These are phyloP conservation scores for Eunapius fragilis DNA, from an alignment of 37 sponge, comb jelly and placozoan genomes.

Conservation along the genomic window DNA sequence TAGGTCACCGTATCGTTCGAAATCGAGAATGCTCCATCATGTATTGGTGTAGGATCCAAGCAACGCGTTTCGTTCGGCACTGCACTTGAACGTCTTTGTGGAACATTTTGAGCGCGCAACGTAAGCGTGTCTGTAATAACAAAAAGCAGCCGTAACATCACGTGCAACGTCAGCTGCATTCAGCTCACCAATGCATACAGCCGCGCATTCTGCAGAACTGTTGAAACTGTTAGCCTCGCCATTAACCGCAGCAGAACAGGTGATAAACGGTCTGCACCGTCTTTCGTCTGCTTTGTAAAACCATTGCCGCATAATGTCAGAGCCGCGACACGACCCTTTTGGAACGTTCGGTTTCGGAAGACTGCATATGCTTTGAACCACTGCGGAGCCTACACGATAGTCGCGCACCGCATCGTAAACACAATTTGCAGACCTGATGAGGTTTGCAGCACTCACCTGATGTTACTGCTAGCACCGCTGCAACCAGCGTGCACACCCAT, in stretches of 20 bases:
- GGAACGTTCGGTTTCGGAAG: not conserved
- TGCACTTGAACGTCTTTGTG: not conserved
- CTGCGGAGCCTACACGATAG: not conserved
- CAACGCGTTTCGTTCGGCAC: slow-evolving; percentile 13
- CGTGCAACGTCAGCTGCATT: not conserved
- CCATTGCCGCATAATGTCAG: not conserved
- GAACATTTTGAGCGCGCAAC: not conserved
- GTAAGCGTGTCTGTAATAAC: no score
- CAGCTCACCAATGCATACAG: not conserved
- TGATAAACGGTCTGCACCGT: not conserved
- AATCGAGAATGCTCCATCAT: not conserved
- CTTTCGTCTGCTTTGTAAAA: not conserved
- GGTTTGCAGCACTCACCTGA: not conserved
- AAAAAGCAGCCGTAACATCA: not conserved
- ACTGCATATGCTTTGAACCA: not conserved
- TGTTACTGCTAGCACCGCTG: not conserved
- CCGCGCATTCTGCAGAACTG: not conserved
- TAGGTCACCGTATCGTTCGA: slow-evolving; percentile 2
- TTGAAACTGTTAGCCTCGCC: not conserved
- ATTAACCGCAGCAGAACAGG: not conserved
- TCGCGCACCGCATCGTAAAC: not conserved
- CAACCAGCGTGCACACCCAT: not conserved
- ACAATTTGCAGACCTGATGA: not conserved
- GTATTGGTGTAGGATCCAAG: not conserved
- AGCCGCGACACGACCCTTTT: not conserved